phyloP scores from a whole-genome alignment of 2,797 vertebrate genomes.

The Chaetodon trifasciatus region DNA sequence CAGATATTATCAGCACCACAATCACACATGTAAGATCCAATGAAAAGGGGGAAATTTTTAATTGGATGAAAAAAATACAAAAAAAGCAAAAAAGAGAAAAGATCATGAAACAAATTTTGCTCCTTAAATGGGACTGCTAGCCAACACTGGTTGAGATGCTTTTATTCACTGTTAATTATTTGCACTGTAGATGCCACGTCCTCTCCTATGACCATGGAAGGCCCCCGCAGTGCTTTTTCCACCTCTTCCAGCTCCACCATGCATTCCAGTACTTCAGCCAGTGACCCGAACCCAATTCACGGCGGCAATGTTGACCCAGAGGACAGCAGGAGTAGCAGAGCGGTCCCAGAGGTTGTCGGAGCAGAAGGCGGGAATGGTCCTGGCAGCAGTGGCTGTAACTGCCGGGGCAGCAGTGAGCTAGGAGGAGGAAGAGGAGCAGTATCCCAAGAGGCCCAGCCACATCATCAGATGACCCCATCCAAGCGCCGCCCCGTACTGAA shows the following conservation, averaged over 20 bases:
- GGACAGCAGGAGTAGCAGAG: conserved; percentile 83
- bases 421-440: conserved; percentile 72
- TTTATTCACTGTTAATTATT: conserved; percentile 96
- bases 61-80: conserved; percentile 59
- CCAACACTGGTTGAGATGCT: conserved; percentile 86
- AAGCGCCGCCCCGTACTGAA: conserved; percentile 96
- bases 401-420: conserved; percentile 64
- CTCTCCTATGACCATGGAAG: conserved; percentile 98
- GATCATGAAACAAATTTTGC: conserved; percentile 87
- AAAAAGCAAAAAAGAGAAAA: conserved; percentile 59
- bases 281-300: conserved; percentile 92
- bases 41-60: conserved; percentile 63
- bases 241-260: conserved; percentile 95
- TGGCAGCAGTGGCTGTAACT: conserved; percentile 79
- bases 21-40: conserved; percentile 61
- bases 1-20: conserved; percentile 37
- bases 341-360: conserved; percentile 86
- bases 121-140: conserved; percentile 95
- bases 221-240: conserved; percentile 98
- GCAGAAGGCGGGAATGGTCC: conserved; percentile 71
- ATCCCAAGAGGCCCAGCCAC: conserved; percentile 81
- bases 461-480: conserved; percentile 93
- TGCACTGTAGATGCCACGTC: conserved; percentile 98
- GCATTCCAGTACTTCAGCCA: conserved; percentile 92
- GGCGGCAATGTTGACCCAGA: conserved; percentile 90